phyloP scores from a whole-genome alignment of 2,888 invertebrate genomes.

The Xylota segnis region DNA sequence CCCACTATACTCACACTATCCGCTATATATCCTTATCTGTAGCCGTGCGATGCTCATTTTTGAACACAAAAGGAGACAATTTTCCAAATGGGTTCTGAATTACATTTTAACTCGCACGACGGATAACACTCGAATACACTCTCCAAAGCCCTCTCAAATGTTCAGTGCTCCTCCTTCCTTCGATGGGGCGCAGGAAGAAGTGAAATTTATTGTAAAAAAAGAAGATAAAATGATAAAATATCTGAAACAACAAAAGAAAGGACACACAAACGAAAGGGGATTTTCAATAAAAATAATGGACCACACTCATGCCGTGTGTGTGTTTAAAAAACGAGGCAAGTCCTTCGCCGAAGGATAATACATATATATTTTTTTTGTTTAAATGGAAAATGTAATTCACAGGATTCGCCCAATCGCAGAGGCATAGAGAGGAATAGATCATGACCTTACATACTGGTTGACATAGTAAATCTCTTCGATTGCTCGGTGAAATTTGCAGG shows the following conservation, averaged over 20 bases:
- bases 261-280: not conserved
- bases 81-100: conserved; percentile 72
- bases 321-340: conserved; percentile 2
- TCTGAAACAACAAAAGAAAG: conserved; percentile 25
- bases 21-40: conserved; percentile 7
- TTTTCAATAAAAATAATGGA: conserved; percentile 43
- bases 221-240: conserved; percentile 32
- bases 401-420: conserved; percentile 26
- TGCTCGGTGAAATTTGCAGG: conserved; percentile 24
- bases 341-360: conserved; percentile 5
- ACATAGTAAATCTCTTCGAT: conserved; percentile 49
- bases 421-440: conserved; percentile 15
- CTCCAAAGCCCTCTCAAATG: conserved; percentile 22
- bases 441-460: conserved; percentile 52
- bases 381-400: conserved; percentile 43
- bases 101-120: conserved; percentile 64
- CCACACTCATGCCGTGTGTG: conserved; percentile 14
- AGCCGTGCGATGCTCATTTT: conserved; percentile 48
- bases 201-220: conserved; percentile 37
- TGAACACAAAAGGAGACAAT: conserved; percentile 55
- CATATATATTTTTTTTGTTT: not conserved
- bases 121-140: conserved; percentile 53
- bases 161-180: not conserved
- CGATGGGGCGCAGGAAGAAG: not conserved
- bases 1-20: not conserved